Percentiles rank a stretch among this genome's conserved stretches.
phyloP scores from a whole-genome alignment of 2,888 invertebrate genomes.

The Branchinecta sandiegonensis region DNA sequence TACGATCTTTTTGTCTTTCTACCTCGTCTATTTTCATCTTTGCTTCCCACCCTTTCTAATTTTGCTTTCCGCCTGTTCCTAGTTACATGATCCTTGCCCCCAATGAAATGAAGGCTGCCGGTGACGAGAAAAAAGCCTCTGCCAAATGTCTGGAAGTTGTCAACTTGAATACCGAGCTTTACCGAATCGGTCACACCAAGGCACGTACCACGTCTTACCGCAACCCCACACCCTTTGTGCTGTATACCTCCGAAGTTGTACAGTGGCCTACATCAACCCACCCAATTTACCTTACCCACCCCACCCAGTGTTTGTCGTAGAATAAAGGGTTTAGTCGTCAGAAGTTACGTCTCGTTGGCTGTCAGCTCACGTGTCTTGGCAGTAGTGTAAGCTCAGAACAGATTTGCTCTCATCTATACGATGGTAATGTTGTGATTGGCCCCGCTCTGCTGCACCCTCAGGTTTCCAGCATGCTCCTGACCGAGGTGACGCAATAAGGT shows the following conservation, averaged over 20 bases:
- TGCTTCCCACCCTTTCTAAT: slow-evolving; percentile 28
- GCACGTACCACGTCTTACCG: slow-evolving; percentile 41
- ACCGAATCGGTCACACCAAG: slow-evolving; percentile 97
- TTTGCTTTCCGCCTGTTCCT: slow-evolving; percentile 29
- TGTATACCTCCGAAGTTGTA: no score
- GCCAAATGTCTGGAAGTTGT: slow-evolving; percentile 72
- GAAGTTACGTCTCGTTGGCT: no score
- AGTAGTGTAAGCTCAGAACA: no score
- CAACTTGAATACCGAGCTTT: slow-evolving; percentile 80
- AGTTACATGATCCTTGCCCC: slow-evolving; percentile 99
- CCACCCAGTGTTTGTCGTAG: neutral
- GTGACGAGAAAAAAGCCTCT: slow-evolving; percentile 68
- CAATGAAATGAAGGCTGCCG: slow-evolving; percentile 67
- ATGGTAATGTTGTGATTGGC: no score
- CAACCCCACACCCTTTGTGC: no score
- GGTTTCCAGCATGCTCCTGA: no score
- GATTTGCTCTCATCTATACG: no score
- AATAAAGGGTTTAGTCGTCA: no score
- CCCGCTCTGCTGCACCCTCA: no score
- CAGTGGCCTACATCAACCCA: slow-evolving; percentile 20
- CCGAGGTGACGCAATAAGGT: no score
- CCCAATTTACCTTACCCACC: slow-evolving; percentile 19
- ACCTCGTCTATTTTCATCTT: slow-evolving; percentile 4
- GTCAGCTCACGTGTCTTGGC: no score
- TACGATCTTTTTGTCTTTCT: slow-evolving; percentile 16